phyloP scores from a whole-genome alignment of 2,113 vertebrate genomes.

The Pantherophis guttatus region DNA sequence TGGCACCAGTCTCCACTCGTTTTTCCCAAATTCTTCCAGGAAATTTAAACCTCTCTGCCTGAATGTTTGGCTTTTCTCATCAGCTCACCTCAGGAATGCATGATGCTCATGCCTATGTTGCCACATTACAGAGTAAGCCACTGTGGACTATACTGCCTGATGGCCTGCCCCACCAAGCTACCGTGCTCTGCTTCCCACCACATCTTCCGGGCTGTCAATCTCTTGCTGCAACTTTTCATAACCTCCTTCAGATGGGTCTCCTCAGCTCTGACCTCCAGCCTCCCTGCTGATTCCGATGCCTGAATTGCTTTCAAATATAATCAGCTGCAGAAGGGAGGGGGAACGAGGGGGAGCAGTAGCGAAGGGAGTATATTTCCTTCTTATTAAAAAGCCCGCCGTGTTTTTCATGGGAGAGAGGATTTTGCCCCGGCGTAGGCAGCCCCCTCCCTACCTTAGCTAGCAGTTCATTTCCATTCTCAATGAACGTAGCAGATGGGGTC shows the following conservation, averaged over 20 bases:
- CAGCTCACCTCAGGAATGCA: neutral
- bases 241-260: neutral
- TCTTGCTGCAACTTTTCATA: slow-evolving; percentile 5
- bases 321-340: neutral
- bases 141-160: neutral
- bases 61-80: neutral
- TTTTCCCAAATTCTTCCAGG: neutral
- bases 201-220: slow-evolving; percentile 11
- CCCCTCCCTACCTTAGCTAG: neutral
- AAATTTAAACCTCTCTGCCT: neutral
- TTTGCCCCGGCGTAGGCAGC: neutral
- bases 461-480: slow-evolving; percentile 3
- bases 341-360: neutral
- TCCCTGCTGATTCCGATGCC: slow-evolving; percentile 17
- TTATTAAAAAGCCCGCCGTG: slow-evolving; percentile 28
- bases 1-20: neutral
- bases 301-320: slow-evolving; percentile 13
- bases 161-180: neutral
- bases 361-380: slow-evolving; percentile 23
- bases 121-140: neutral
- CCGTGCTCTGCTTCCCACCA: neutral
- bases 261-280: slow-evolving; percentile 9
- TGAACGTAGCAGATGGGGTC: slow-evolving; percentile 17
- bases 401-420: slow-evolving; percentile 6
- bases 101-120: no score